Base-by-base conservation (phyloP, 1,140 invertebrate species). In the Zaprionus inermis region DNA sequence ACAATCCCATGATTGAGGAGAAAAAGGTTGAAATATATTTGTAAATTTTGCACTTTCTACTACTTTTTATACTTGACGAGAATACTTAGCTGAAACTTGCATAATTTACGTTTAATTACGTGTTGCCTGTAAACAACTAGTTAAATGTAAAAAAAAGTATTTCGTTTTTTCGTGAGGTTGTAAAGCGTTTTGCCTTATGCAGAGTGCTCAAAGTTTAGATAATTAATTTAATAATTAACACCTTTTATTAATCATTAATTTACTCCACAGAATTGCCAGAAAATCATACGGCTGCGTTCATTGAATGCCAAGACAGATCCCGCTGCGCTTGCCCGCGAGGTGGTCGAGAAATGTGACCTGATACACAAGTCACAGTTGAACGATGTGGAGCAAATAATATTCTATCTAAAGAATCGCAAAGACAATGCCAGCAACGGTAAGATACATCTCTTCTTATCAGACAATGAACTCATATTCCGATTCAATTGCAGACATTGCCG, bases 331-430 rank as follows among this genome's bases (percentile, higher is more conserved):
- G 96, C 97, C 5, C 96, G 95, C 83, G 97, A 98, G 93, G 96
- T 99, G 7, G 95, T 98, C 46, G 95, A 97, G 66, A 97, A 97
- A 93, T 98, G 97, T 93, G 95, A 96, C 85, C 93, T 98, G 16
- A 98, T 99, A 86, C 97, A 97, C 92, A 95, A 96, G 61, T 96
- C 96, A 2, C 96, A 97, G 92, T 84, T 97, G 24, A 94, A 94
- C 11, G 97, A 98, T 93, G 96, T 99, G 5, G 97, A 98, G 92
- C 97, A 98, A 89, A 94, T 98, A n/a, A 95, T 98, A 76, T 97
- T 96, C 92, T 98, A 98, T 93, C 93, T 99, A 28, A 96, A 98
- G 92, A 97, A 96, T 92, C 94, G 97, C 65, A 96, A 96, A 92
- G 88, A 93, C 75, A 94, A 93, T 92, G 90, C 78, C 6, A 91